Percentiles rank a stretch among this genome's conserved stretches.
These are phyloP conservation scores for Acleris emargana DNA, from an alignment of 2,888 invertebrate genomes.

Conservation along the genomic window DNA sequence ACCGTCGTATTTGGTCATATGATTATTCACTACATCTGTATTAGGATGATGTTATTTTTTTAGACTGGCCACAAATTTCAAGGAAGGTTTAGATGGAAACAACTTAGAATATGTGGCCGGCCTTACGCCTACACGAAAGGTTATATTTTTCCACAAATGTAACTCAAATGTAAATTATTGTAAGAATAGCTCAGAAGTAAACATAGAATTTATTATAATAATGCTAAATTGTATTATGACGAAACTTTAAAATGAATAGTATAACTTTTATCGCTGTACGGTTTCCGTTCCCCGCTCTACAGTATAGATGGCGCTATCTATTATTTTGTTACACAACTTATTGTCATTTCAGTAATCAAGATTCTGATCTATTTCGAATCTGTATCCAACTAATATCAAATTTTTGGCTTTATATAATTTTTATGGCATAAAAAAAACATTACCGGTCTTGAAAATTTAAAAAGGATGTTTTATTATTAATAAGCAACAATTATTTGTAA, in stretches of 20 bases:
- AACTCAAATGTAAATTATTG: constrained; percentile 19
- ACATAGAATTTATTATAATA: constrained; percentile 24
- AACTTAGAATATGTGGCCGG: too few relatives aligned
- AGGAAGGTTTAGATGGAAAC: too few relatives aligned
- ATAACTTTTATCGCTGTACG: constrained; percentile 11
- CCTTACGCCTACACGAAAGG: constrained; percentile 27
- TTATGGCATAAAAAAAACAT: too few relatives aligned
- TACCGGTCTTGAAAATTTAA: neutral
- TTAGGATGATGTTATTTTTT: too few relatives aligned
- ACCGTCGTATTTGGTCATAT: too few relatives aligned
- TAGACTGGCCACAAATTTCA: too few relatives aligned
- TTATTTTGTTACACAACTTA: neutral
- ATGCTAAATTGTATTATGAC: neutral
- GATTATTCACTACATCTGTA: too few relatives aligned
- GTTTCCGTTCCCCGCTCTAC: neutral
- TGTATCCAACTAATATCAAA: too few relatives aligned
- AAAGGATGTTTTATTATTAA: constrained; percentile 30
- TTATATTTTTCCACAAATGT: constrained; percentile 40
- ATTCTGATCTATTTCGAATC: neutral
- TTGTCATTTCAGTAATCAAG: neutral
- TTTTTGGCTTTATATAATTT: too few relatives aligned
- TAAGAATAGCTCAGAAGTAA: constrained; percentile 22
- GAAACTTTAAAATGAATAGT: neutral
- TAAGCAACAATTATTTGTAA: neutral
- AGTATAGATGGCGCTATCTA: constrained; percentile 12